phyloP scores from a whole-genome alignment of 1,140 invertebrate species.

The Sycophaga agraensis region DNA sequence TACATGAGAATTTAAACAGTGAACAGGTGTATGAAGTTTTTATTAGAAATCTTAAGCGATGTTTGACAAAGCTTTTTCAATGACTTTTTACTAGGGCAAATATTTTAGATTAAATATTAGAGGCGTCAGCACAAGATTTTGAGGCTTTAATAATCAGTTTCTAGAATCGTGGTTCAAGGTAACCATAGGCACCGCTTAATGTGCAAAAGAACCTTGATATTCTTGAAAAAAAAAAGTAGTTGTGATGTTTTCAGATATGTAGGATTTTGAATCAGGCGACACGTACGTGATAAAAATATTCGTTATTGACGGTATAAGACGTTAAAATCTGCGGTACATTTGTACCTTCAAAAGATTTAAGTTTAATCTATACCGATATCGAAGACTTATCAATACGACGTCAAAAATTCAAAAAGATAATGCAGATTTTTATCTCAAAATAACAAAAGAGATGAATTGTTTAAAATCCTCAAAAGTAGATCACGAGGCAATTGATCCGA shows the following conservation, averaged over 20 bases:
- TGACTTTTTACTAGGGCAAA: conserved; percentile 10
- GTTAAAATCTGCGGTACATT: conserved; percentile 17
- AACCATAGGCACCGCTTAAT: conserved; percentile 7
- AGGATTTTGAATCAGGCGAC: conserved; percentile 15
- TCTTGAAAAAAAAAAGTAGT: conserved; percentile 12
- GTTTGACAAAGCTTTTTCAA: conserved; percentile 17
- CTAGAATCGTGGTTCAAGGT: conserved; percentile 11
- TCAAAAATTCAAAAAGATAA: conserved; percentile 2
- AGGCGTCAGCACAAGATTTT: conserved; percentile 14
- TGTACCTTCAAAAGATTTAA: conserved; percentile 19
- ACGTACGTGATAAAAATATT: conserved; percentile 11
- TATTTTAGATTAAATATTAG: conserved; percentile 9
- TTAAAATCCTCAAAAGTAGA: conserved; percentile 2
- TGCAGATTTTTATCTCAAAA: conserved; percentile 1
- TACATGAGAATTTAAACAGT: conserved; percentile 1
- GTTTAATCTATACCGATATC: conserved; percentile 12
- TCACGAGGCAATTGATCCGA: not conserved
- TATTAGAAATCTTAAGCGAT: conserved; percentile 3
- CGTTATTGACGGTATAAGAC: conserved; percentile 13
- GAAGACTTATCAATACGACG: conserved; percentile 5
- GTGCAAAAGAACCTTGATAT: conserved; percentile 16
- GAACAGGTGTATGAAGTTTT: conserved; percentile 3
- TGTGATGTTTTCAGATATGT: conserved; percentile 18
- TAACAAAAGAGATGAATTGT: not conserved
- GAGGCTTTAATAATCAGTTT: conserved; percentile 16